Conservation (phyloP, 2,888 invertebrate genomes). For the Aricia artaxerxes region DNA sequence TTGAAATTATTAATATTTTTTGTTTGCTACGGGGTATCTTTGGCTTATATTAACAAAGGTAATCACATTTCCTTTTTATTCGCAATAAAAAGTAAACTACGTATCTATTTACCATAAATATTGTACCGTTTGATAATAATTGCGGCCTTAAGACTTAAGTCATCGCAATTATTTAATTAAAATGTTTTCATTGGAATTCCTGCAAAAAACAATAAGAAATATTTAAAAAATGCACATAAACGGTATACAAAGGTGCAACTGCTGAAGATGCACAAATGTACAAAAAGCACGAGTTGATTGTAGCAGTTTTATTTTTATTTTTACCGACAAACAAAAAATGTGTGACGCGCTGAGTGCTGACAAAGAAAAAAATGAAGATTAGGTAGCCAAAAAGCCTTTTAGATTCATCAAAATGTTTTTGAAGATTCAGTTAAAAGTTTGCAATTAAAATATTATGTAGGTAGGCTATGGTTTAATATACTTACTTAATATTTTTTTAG, state of each 20-base stretch:
- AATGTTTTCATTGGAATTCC: not conserved
- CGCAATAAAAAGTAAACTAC: not conserved
- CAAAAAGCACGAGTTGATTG: not conserved
- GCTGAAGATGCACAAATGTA: not conserved
- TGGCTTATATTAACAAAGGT: slow-evolving; percentile 63
- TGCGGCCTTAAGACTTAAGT: not conserved
- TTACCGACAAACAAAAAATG: not conserved
- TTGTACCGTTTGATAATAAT: not conserved
- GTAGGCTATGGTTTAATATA: not conserved
- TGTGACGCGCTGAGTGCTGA: not conserved
- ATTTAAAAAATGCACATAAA: not conserved
- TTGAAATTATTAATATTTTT: slow-evolving; percentile 46
- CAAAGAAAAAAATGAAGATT: not conserved
- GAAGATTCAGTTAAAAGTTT: too few species aligned
- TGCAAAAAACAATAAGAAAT: not conserved
- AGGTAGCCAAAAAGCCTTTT: not conserved
- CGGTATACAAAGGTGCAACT: not conserved
- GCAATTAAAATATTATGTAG: not conserved
- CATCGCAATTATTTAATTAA: slow-evolving; percentile 1
- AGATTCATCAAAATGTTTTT: not conserved
- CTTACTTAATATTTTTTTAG: slow-evolving; percentile 47
- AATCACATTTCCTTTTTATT: slow-evolving; percentile 39
- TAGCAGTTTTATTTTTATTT: not conserved
- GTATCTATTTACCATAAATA: not conserved
- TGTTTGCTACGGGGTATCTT: slow-evolving; percentile 54